A percentile compares a stretch with the other conserved stretches of the same genome.
Conservation (phyloP, 2,113 vertebrate species). For the Caretta caretta region DNA sequence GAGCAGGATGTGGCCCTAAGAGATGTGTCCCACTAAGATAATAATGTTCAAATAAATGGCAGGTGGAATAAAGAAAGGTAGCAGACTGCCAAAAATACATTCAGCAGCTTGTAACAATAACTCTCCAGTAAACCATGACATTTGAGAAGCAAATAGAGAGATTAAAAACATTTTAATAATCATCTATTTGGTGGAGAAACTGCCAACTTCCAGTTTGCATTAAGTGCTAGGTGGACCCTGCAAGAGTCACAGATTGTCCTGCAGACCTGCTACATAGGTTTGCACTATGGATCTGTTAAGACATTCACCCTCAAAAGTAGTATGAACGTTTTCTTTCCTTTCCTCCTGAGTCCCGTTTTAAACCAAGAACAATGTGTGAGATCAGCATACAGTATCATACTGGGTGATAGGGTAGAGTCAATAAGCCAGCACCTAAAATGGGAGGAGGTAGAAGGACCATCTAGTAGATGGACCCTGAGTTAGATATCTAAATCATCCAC, state of each 20-base stretch:
- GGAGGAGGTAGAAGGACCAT: neutral
- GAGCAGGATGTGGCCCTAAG: neutral
- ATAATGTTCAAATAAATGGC: slow-evolving; percentile 53
- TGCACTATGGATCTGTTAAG: neutral
- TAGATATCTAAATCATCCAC: neutral
- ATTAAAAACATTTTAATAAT: slow-evolving; percentile 9
- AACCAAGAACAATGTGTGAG: neutral
- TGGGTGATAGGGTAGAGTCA: neutral
- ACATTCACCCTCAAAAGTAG: neutral
- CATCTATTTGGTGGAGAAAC: slow-evolving; percentile 3
- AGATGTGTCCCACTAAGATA: slow-evolving; percentile 50
- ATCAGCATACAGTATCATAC: neutral
- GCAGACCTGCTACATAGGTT: neutral
- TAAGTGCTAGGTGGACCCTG: slow-evolving; percentile 6
- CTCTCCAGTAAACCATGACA: slow-evolving; percentile 31
- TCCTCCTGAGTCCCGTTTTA: neutral
- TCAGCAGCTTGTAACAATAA: neutral
- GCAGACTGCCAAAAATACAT: slow-evolving; percentile 21
- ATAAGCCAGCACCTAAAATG: neutral
- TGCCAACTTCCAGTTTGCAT: neutral
- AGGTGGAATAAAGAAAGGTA: slow-evolving; percentile 21
- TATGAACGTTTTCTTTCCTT: neutral
- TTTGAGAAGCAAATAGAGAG: slow-evolving; percentile 27
- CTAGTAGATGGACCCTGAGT: neutral
- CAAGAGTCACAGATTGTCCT: neutral